Evolutionary conservation across 1,140 invertebrate genomes (phyloP).

Genomic region (Andrena cerasifolii): DNA sequence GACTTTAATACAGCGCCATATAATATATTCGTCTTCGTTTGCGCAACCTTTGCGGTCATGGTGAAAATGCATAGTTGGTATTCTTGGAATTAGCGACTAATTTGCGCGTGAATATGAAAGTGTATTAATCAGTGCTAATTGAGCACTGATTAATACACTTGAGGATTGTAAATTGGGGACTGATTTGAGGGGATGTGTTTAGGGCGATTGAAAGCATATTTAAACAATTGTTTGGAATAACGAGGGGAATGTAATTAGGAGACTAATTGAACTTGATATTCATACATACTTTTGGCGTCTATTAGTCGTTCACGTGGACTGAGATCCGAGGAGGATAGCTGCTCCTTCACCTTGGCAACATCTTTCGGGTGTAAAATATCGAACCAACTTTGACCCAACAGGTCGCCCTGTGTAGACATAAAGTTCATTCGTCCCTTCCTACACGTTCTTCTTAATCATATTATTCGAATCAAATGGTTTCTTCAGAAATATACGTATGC

Average conservation of each 20-base stretch:
- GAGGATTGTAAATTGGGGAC: not conserved
- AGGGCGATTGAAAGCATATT: not conserved
- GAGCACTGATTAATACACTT: too few relatives aligned
- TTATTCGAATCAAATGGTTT: too few relatives aligned
- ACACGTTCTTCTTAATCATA: too few relatives aligned
- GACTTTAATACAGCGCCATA: not conserved
- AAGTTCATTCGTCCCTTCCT: not conserved
- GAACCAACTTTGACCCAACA: slow-evolving; percentile 96
- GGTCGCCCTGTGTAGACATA: slow-evolving; percentile 85
- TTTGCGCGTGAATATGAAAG: not conserved
- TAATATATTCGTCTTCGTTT: not conserved
- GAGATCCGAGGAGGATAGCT: slow-evolving; percentile 94
- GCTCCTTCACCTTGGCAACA: slow-evolving; percentile 97
- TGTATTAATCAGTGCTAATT: too few relatives aligned
- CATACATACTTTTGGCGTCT: slow-evolving; percentile 93
- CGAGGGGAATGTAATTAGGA: not conserved
- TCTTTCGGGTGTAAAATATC: slow-evolving; percentile 98
- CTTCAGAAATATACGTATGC: too few relatives aligned
- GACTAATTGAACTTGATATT: not conserved
- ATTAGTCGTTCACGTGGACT: slow-evolving; percentile 94
- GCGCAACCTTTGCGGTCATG: not conserved
- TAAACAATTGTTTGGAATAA: not conserved
- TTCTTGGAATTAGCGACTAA: not conserved
- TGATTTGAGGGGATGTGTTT: not conserved
- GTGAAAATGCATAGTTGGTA: not conserved